Conservation (phyloP, 2,113 vertebrate species). For the Calcarius ornatus region DNA sequence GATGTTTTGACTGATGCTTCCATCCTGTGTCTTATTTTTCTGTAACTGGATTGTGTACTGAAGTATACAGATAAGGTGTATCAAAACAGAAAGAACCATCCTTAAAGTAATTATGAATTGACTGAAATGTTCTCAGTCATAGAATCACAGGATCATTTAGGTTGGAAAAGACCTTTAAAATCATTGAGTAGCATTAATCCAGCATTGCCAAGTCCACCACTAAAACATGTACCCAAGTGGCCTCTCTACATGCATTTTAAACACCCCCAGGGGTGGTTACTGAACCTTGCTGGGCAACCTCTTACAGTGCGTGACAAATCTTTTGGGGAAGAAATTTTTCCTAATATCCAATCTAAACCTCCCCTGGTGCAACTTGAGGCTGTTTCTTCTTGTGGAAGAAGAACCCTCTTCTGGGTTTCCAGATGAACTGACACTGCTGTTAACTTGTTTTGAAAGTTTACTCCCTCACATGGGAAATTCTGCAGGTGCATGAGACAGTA, state of each 20-base stretch:
- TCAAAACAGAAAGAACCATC: neutral
- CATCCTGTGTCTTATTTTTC: neutral
- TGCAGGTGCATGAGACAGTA: neutral
- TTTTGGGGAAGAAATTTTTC: neutral
- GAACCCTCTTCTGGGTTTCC: neutral
- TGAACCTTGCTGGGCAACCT: neutral
- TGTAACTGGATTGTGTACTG: neutral
- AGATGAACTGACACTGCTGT: neutral
- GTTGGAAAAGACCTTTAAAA: neutral
- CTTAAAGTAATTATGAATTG: neutral
- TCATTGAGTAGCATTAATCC: fast-evolving
- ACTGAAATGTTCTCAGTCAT: neutral
- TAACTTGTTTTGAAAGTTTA: neutral
- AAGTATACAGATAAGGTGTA: neutral
- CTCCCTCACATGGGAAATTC: neutral
- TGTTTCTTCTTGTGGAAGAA: neutral
- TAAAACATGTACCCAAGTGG: neutral
- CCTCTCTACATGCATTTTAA: neutral
- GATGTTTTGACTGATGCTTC: neutral
- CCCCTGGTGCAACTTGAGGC: neutral
- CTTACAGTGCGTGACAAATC: neutral
- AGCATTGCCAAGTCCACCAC: neutral
- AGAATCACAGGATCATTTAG: neutral
- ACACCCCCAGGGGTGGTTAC: neutral
- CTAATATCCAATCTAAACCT: neutral